Base-by-base conservation (phyloP, 2,888 invertebrate species). In the Celastrina argiolus region DNA sequence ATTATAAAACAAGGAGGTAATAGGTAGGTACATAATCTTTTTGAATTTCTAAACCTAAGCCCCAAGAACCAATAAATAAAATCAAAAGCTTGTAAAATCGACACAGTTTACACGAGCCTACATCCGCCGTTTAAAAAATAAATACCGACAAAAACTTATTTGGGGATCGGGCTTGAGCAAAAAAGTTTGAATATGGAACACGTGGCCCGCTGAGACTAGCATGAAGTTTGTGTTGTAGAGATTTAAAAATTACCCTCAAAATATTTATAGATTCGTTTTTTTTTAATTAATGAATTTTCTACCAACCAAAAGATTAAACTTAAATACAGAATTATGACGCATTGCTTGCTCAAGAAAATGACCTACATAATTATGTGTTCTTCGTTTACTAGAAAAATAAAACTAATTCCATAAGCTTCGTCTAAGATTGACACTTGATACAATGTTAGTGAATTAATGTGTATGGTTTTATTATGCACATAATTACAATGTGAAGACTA, bases 401-500 rank as follows among this genome's bases (percentile, higher is more conserved):
- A 18, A 18, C 18, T 6, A 45, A 45, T 45, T 45, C 18, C 45
- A 10, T 18, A 18, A 1, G 5, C 31, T 6, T 28, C 28, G 28
- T 66, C 69, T 58, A 28, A n/a, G 28, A 58, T 31, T 31, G 28
- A 58, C 2, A 26, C 12, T 14, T 14, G 28, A 14, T 22, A 39
- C 36, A 36, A 61, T 22, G 61, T 61, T 61, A 63, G 67, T 66
- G 68, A 67, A 68, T 69, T 71, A 66, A 70, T 71, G 69, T 69
- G 68, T 69, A 69, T 66, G 68, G 68, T 72, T 71, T 71, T 67
- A 70, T 69, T 73, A 73, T 72, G 71, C 70, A 72, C 70, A 71
- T 71, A 73, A 69, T 72, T 70, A 73, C 68, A 70, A 69, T 67
- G 68, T 69, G 67, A 71, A 66, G 31, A 28, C 31, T 42, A 39